Percentiles rank a stretch among this genome's conserved stretches.
Evolutionary conservation across 2,888 invertebrate genomes (phyloP).

Genomic region (Euclidia mi): DNA sequence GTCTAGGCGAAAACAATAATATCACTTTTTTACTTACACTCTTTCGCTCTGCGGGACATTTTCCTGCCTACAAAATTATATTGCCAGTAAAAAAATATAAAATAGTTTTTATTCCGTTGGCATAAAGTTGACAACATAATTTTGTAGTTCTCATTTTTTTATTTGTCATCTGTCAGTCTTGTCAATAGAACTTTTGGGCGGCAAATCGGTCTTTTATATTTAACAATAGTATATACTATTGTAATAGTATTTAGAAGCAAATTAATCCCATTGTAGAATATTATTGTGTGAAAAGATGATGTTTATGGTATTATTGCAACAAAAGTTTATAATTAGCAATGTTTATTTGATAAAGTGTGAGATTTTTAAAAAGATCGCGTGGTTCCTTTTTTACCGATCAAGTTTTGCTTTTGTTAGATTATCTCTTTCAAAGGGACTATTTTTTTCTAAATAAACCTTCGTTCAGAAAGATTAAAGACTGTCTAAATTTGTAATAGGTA

Average conservation of each 20-base stretch:
- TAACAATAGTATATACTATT: slow-evolving; percentile 62
- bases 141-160: slow-evolving; percentile 4
- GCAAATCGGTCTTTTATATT: slow-evolving; percentile 66
- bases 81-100: not conserved
- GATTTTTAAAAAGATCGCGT: slow-evolving; percentile 19
- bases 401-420: slow-evolving; percentile 3
- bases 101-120: not conserved
- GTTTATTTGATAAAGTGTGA: slow-evolving; percentile 47
- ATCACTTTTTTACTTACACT: slow-evolving; percentile 58
- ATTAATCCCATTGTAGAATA: slow-evolving; percentile 65
- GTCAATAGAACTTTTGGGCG: slow-evolving; percentile 66
- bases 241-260: slow-evolving; percentile 62
- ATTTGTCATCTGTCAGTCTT: slow-evolving; percentile 41
- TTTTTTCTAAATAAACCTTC: no score
- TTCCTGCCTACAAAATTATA: slow-evolving; percentile 3
- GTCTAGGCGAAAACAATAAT: slow-evolving; percentile 65
- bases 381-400: not conserved
- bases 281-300: slow-evolving; percentile 57
- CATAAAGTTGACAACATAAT: slow-evolving; percentile 6
- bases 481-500: no score
- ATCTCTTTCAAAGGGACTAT: no score
- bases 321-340: slow-evolving; percentile 53
- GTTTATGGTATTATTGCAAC: slow-evolving; percentile 58
- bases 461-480: no score
- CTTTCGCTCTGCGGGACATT: slow-evolving; percentile 64